Evolutionary conservation across 2,888 invertebrate species (phyloP).

Genomic region (Habroteleia sp.): DNA sequence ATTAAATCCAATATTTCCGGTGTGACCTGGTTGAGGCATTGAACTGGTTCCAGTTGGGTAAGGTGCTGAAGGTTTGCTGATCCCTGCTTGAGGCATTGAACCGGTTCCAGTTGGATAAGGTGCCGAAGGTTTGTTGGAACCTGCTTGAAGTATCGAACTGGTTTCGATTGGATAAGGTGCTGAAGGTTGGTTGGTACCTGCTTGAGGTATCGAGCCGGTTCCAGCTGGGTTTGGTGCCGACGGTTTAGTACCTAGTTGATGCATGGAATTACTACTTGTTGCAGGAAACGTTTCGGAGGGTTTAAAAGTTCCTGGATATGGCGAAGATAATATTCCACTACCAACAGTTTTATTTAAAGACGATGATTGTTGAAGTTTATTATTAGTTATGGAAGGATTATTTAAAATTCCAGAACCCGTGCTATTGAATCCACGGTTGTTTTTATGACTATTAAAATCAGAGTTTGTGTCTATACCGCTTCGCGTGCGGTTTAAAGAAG

Average conservation of each 20-base stretch:
- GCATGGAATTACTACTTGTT: no score
- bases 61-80: constrained; percentile 19
- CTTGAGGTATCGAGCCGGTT: constrained; percentile 13
- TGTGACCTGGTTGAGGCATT: constrained; percentile 50
- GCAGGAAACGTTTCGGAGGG: no score
- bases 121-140: constrained; percentile 5
- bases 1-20: constrained; percentile 43
- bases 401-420: neutral
- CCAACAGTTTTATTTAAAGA: neutral
- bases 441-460: neutral
- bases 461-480: neutral
- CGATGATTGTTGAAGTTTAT: constrained; percentile 22
- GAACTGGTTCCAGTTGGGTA: constrained; percentile 15
- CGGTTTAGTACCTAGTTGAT: constrained; percentile 9
- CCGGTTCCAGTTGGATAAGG: constrained; percentile 8
- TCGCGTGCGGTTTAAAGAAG: neutral
- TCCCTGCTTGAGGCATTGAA: constrained; percentile 14
- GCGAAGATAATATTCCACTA: neutral
- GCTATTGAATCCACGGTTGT: neutral
- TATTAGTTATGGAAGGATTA: neutral
- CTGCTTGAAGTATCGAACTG: constrained; percentile 12
- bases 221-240: constrained; percentile 14
- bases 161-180: constrained; percentile 11
- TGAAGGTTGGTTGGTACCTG: constrained; percentile 4
- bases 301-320: constrained; percentile 4